phyloP scores from a whole-genome alignment of 2,888 invertebrate genomes.

The Amiota mariae region DNA sequence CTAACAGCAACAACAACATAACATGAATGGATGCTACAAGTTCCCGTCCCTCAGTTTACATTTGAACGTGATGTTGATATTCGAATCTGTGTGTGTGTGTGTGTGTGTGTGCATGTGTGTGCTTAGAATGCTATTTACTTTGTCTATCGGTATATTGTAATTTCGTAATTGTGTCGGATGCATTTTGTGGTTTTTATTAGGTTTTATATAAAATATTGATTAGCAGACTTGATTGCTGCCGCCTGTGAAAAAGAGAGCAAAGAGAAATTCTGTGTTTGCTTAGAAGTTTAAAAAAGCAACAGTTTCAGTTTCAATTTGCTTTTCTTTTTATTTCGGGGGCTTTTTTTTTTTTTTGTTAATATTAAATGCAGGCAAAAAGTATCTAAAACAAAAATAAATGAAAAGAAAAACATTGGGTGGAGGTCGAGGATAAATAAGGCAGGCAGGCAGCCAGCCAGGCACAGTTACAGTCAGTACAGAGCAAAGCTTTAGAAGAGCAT shows the following conservation, averaged over 20 bases:
- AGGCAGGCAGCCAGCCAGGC: no score
- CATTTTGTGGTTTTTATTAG: slow-evolving; percentile 14
- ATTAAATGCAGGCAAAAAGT: neutral
- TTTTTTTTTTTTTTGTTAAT: neutral
- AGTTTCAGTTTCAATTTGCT: neutral
- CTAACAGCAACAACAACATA: no score
- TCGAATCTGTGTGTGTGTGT: neutral
- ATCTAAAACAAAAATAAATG: neutral
- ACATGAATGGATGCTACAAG: no score
- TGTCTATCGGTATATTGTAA: neutral
- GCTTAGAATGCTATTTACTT: neutral
- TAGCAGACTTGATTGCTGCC: neutral
- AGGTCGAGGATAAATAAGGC: neutral
- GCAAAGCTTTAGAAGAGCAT: slow-evolving; percentile 2
- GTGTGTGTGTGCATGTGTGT: neutral
- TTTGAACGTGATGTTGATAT: neutral
- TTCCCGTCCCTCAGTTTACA: no score
- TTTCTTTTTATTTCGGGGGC: neutral
- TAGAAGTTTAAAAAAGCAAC: slow-evolving; percentile 2
- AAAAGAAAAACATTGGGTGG: neutral
- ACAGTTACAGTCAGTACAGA: neutral
- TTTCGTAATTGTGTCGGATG: slow-evolving; percentile 22
- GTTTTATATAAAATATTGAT: slow-evolving; percentile 23
- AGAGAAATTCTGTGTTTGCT: neutral
- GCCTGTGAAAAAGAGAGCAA: neutral